Base-by-base conservation (phyloP, 2,888 invertebrate genomes). In the Clusia tigrina region DNA sequence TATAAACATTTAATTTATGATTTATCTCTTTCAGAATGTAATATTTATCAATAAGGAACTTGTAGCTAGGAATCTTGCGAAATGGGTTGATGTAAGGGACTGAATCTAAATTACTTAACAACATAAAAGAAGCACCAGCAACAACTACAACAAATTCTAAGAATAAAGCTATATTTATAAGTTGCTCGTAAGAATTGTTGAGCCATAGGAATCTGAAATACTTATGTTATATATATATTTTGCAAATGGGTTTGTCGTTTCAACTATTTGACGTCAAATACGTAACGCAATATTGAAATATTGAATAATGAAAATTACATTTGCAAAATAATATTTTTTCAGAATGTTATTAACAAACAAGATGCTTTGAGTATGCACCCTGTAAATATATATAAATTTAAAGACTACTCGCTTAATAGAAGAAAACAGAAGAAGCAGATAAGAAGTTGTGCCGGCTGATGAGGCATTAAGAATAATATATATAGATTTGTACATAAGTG, bases 41-140 rank as follows among this genome's bases (percentile, higher is more conserved):
- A 88, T 93, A 85, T 91, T 92, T 84, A 88, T 96, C 74, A 95
- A 96, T 83, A 88, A 92, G 78, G 94, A 94, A 85, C 86, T 96
- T 77, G 92, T 94, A 74, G 91, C 91, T 74, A 89, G 91, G 82
- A 93, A 94, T 60, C 88, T 90, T 77, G 95, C 94, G 58, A 89
- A 90, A 79, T 93, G 92, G 90, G 82, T 89, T 67, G 84, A 84
- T 69, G 70, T 79, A 68, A 70, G 69, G 72, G 78, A 81, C 74
- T 82, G 82, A 81, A 74, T 74, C 60, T 70, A 60, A 55, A 60
- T 55, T 64, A 64, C 55, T 22, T 20, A 64, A 64, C 57, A 65
- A 58, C 51, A 51, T 32, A 58, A 58, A 42, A 25, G 60, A 26
- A 59, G 54, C 56, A 67, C 54, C 55, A 63, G 24, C 54, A 55